Conservation (phyloP, 2,113 vertebrate genomes). For the Neogale vison region DNA sequence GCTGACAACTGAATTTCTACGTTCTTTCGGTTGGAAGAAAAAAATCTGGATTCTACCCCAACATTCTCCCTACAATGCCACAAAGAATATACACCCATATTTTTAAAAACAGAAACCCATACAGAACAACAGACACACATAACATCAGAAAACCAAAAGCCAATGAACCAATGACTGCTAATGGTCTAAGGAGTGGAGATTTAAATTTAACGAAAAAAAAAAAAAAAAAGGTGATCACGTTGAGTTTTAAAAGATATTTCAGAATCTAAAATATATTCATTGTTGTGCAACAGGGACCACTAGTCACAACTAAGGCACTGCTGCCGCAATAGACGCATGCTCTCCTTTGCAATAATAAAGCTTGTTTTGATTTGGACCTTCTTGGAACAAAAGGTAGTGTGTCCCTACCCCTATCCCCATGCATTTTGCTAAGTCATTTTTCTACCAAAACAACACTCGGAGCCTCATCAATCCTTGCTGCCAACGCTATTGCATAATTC, state of each 20-base stretch:
- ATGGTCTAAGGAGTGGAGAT: neutral
- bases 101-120: neutral
- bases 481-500: constrained; percentile 51
- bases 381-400: neutral
- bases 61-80: neutral
- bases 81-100: neutral
- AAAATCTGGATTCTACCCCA: neutral
- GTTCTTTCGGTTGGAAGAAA: neutral
- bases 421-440: constrained; percentile 55
- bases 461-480: neutral
- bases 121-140: neutral
- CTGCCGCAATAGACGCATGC: neutral
- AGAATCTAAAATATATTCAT: neutral
- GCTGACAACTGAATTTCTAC: neutral
- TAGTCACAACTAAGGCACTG: neutral
- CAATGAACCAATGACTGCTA: neutral
- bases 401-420: neutral
- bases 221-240: neutral
- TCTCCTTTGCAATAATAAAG: neutral
- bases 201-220: neutral
- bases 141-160: constrained; percentile 10
- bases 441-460: constrained; percentile 55
- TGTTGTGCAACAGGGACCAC: too few species aligned
- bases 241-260: neutral
- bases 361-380: neutral